A percentile compares a stretch with the other conserved stretches of the same genome.
These are phyloP conservation scores for Manduca sexta DNA, from an alignment of 1,140 invertebrate genomes.

Conservation along the genomic window DNA sequence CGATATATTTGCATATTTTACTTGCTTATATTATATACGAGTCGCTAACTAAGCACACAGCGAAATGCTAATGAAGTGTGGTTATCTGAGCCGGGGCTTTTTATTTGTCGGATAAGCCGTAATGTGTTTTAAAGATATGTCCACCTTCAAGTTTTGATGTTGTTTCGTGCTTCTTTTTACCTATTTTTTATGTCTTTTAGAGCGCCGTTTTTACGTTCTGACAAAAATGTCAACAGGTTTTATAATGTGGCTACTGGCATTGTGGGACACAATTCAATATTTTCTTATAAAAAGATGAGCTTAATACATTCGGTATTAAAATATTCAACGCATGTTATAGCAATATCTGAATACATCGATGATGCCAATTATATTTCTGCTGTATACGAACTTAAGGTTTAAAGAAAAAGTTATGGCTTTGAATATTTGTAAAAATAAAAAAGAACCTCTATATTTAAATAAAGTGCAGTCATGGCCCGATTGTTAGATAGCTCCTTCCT, in stretches of 20 bases:
- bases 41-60: conserved; percentile 22
- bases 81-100: conserved; percentile 26
- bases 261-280: not conserved
- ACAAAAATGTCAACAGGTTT: not conserved
- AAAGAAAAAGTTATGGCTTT: too few relatives aligned
- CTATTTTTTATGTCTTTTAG: conserved; percentile 15
- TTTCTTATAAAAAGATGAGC: not conserved
- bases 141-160: conserved; percentile 31
- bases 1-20: conserved; percentile 21
- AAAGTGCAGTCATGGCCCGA: too few relatives aligned
- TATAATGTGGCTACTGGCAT: too few relatives aligned
- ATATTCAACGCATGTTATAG: too few relatives aligned
- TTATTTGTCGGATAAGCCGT: conserved; percentile 36
- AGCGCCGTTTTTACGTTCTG: conserved; percentile 14
- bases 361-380: too few relatives aligned
- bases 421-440: too few relatives aligned
- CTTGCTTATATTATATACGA: conserved; percentile 13
- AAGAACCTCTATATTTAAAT: too few relatives aligned
- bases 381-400: too few relatives aligned
- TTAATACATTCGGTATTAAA: too few relatives aligned
- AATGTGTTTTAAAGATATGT: conserved; percentile 39
- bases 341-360: too few relatives aligned
- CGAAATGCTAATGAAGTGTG: conserved; percentile 34
- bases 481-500: too few relatives aligned
- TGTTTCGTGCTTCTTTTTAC: conserved; percentile 22